Percentiles rank a stretch among this genome's conserved stretches.
Evolutionary conservation across 2,888 invertebrate genomes (phyloP).

Genomic region (Nephrotoma appendiculata): DNA sequence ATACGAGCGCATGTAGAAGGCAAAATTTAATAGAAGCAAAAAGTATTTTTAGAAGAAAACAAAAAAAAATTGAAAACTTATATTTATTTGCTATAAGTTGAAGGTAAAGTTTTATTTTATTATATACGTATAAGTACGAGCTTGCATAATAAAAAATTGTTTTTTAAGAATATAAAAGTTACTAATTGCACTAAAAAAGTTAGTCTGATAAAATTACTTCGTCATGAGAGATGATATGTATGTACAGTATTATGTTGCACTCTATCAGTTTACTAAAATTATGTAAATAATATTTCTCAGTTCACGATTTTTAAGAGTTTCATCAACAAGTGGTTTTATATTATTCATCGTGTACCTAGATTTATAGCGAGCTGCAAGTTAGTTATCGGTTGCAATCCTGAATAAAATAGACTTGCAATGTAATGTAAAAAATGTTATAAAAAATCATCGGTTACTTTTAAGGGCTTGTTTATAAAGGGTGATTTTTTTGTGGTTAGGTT

Average conservation of each 20-base stretch:
- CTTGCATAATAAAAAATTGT: background rate
- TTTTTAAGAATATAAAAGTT: background rate
- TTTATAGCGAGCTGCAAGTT: too few relatives aligned
- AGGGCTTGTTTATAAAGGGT: too few relatives aligned
- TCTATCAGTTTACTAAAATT: background rate
- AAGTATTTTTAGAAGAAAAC: background rate
- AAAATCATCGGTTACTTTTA: too few relatives aligned
- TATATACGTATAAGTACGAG: background rate
- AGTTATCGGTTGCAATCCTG: too few relatives aligned
- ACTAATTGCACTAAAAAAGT: background rate
- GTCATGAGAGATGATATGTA: background rate
- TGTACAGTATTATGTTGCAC: background rate
- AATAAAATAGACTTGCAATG: too few relatives aligned
- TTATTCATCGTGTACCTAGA: too few relatives aligned
- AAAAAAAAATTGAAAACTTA: background rate
- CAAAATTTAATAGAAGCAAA: background rate
- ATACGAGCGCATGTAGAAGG: background rate
- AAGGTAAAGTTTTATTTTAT: background rate
- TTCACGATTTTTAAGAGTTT: too few relatives aligned
- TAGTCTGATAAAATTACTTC: background rate
- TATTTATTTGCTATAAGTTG: background rate
- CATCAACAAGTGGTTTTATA: too few relatives aligned
- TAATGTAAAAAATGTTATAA: too few relatives aligned
- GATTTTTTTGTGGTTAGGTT: too few relatives aligned
- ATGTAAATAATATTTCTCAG: background rate